Conservation (phyloP, 2,797 vertebrate species). For the Gymnoscopelus braueri region DNA sequence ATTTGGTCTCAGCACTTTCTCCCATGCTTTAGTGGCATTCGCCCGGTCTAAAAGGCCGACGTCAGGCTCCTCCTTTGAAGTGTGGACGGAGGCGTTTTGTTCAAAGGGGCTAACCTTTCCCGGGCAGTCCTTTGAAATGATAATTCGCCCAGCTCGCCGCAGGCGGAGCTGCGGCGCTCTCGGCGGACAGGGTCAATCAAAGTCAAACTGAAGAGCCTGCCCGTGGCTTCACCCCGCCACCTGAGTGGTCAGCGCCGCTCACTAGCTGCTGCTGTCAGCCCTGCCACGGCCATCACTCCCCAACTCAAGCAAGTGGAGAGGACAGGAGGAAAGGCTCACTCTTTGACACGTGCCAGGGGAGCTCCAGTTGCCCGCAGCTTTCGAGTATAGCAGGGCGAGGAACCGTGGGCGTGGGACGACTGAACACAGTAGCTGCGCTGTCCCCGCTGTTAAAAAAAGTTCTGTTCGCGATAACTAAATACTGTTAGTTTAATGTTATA, state of each 20-base stretch:
- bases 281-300: conserved; percentile 42
- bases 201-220: conserved; percentile 74
- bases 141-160: conserved; percentile 74
- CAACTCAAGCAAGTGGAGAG: conserved; percentile 32
- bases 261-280: conserved; percentile 51
- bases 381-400: neutral
- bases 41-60: conserved; percentile 61
- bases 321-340: conserved; percentile 15
- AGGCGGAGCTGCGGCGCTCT: conserved; percentile 65
- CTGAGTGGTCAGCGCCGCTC: conserved; percentile 43
- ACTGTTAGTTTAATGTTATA: neutral
- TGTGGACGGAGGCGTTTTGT: conserved; percentile 80
- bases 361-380: neutral
- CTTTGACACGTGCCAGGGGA: neutral
- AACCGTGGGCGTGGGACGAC: no score
- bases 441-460: conserved; percentile 1
- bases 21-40: conserved; percentile 56
- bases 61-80: conserved; percentile 77
- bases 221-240: conserved; percentile 47
- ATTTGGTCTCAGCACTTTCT: conserved; percentile 68
- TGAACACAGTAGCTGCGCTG: conserved; percentile 18
- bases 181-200: conserved; percentile 76
- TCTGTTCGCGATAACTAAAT: no score
- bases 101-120: conserved; percentile 84
- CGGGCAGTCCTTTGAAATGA: conserved; percentile 81